These are phyloP conservation scores for Ypsolopha sequella DNA, from an alignment of 2,888 invertebrate species.

Conservation along the genomic window DNA sequence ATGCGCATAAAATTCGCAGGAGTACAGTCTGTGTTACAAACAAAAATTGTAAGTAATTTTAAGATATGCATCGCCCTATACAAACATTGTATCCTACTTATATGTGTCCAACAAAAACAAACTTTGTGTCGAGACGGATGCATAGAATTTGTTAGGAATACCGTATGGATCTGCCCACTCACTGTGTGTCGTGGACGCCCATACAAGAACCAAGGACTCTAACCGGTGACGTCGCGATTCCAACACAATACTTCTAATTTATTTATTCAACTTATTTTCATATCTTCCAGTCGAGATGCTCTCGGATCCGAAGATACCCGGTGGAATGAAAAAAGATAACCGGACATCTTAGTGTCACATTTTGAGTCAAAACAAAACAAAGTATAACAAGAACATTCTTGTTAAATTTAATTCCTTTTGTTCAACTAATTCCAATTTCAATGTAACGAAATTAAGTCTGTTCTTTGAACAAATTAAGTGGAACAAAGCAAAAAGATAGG, in stretches of 20 bases:
- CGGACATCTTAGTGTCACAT: not conserved
- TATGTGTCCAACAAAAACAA: not conserved
- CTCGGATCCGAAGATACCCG: not conserved
- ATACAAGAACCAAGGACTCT: slow-evolving; percentile 18
- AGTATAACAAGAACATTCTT: not conserved
- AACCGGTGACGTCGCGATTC: slow-evolving; percentile 36
- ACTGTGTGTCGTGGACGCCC: slow-evolving; percentile 36
- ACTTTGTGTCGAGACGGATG: not conserved
- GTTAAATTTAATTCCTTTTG: too few species aligned
- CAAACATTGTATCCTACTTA: not conserved
- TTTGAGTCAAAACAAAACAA: not conserved
- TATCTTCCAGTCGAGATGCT: slow-evolving; percentile 15
- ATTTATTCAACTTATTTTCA: slow-evolving; percentile 37
- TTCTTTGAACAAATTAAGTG: too few species aligned
- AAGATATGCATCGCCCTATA: not conserved
- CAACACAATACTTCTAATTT: slow-evolving; percentile 37
- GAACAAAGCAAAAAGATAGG: too few species aligned
- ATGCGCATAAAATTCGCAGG: not conserved
- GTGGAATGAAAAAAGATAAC: not conserved
- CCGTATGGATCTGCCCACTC: slow-evolving; percentile 35
- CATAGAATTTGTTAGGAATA: slow-evolving; percentile 19
- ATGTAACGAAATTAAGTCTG: too few species aligned
- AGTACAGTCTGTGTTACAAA: not conserved
- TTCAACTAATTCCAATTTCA: too few species aligned
- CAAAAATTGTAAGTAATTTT: not conserved